These are phyloP conservation scores for Lacerta agilis DNA, from an alignment of 2,797 vertebrate genomes.

Conservation along the genomic window DNA sequence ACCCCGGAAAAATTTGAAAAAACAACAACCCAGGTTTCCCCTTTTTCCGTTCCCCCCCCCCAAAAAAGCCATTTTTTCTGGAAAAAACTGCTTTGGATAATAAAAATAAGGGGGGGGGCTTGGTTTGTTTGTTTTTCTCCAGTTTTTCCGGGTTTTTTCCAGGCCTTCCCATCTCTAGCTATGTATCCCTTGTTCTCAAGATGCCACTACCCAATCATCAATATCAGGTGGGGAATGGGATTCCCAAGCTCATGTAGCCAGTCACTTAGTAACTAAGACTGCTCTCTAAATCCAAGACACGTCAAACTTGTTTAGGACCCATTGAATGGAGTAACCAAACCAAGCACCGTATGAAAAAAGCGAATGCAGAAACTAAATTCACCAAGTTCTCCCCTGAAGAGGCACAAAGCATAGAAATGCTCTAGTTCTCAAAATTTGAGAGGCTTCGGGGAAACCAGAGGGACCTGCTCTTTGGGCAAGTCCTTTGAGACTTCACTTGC, in stretches of 20 bases:
- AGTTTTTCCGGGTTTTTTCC: too few species aligned
- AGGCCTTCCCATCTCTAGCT: too few species aligned
- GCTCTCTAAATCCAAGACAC: not conserved
- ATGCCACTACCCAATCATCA: not conserved
- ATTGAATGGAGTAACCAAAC: not conserved
- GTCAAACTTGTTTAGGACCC: not conserved
- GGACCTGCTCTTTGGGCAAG: not conserved
- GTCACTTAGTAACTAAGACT: constrained; percentile 5
- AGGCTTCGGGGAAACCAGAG: not conserved
- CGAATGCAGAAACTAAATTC: not conserved
- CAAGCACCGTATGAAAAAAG: not conserved
- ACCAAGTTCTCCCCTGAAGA: not conserved
- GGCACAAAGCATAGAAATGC: not conserved
- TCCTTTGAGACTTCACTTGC: not conserved
- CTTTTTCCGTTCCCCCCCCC: too few species aligned
- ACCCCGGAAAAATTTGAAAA: too few species aligned
- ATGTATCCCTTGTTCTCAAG: not conserved
- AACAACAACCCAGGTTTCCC: too few species aligned
- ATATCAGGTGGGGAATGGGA: not conserved
- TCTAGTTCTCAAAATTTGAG: not conserved
- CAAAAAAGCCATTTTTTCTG: too few species aligned
- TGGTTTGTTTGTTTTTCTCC: too few species aligned
- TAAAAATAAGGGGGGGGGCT: too few species aligned
- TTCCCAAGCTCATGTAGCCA: constrained; percentile 32
- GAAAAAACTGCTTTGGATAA: too few species aligned